These are phyloP conservation scores for Dolichomitus sp. DNA, from an alignment of 2,888 invertebrate genomes.

Conservation along the genomic window DNA sequence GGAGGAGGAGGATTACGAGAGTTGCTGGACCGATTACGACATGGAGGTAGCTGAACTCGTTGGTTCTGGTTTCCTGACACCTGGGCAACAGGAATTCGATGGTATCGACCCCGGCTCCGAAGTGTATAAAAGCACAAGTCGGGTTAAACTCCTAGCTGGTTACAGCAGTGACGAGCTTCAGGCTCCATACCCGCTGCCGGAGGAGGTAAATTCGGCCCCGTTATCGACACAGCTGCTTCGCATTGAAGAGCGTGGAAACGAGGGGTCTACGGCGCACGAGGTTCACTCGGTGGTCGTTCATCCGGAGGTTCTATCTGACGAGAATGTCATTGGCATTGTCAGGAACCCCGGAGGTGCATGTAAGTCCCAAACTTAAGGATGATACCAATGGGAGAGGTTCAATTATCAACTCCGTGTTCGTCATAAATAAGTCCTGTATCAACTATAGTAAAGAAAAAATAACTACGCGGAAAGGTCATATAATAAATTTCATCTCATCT, in stretches of 20 bases:
- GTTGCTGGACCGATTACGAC: not conserved
- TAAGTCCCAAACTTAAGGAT: conserved; percentile 14
- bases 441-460: conserved; percentile 27
- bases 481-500: conserved; percentile 31
- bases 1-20: conserved; percentile 13
- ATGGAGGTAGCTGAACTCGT: conserved; percentile 2
- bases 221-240: conserved; percentile 33
- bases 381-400: not conserved
- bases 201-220: conserved; percentile 20
- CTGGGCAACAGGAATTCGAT: conserved; percentile 8
- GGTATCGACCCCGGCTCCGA: conserved; percentile 10
- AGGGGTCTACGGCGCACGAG: not conserved
- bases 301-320: too few relatives aligned
- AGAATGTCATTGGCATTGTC: not conserved
- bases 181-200: conserved; percentile 37
- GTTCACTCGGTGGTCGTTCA: too few relatives aligned
- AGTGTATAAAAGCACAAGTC: not conserved
- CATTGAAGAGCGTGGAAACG: conserved; percentile 11
- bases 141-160: conserved; percentile 35
- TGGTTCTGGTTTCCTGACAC: conserved; percentile 9
- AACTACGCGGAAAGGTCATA: conserved; percentile 8
- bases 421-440: conserved; percentile 16
- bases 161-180: conserved; percentile 34
- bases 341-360: not conserved
- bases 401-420: not conserved